phyloP scores from a whole-genome alignment of 1,140 invertebrate genomes.

The Uloborus diversus region DNA sequence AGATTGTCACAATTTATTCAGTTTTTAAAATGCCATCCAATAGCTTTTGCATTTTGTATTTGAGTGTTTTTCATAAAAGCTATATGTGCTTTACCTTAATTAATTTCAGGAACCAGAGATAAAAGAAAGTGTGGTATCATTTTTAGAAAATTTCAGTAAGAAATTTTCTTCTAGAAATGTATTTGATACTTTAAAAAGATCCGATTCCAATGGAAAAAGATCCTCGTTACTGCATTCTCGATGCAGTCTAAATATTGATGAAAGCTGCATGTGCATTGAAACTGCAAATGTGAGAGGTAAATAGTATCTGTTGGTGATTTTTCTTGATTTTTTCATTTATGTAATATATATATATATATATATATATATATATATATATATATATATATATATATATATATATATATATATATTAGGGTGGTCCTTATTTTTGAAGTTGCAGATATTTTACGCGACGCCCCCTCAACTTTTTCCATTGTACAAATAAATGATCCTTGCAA shows the following conservation, averaged over 20 bases:
- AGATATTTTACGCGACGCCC: no score
- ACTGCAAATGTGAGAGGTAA: neutral
- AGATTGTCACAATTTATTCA: no score
- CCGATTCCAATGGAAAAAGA: neutral
- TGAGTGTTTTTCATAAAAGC: no score
- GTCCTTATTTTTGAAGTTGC: no score
- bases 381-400: no score
- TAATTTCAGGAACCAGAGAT: constrained; percentile 36
- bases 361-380: no score
- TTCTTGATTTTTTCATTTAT: neutral
- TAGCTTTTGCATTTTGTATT: no score
- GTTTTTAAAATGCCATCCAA: no score
- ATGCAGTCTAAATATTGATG: constrained; percentile 4
- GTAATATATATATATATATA: neutral
- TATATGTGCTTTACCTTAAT: neutral
- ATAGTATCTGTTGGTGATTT: no score
- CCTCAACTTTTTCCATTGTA: no score
- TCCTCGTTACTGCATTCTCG: neutral
- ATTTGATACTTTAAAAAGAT: neutral
- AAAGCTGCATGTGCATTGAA: constrained; percentile 6
- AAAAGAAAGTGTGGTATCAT: constrained; percentile 20
- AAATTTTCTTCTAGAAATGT: neutral
- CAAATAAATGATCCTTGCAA: no score
- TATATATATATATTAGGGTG: no score
- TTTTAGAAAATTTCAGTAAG: constrained; percentile 6